Percentiles rank a stretch among this genome's conserved stretches.
phyloP scores from a whole-genome alignment of 2,888 invertebrate genomes.

The Carpatolechia fugitivella region DNA sequence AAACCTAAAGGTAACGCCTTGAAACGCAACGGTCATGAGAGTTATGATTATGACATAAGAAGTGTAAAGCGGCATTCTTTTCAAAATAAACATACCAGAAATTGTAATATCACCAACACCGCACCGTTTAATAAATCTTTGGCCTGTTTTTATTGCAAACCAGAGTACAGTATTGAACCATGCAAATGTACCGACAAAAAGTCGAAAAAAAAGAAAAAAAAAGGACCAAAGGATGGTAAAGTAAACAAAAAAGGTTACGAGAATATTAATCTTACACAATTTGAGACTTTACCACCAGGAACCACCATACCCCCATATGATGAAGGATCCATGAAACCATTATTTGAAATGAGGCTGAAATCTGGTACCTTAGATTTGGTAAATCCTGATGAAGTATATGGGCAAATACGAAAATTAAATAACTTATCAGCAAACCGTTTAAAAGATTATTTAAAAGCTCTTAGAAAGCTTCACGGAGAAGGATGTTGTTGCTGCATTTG shows the following conservation, averaged over 20 bases:
- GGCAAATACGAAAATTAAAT: not conserved
- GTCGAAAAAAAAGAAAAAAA: too few relatives aligned
- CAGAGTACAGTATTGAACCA: too few relatives aligned
- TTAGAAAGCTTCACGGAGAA: slow-evolving; percentile 2
- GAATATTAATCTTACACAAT: not conserved
- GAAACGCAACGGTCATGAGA: too few relatives aligned
- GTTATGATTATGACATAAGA: too few relatives aligned
- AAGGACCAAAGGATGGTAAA: too few relatives aligned
- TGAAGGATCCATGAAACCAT: not conserved
- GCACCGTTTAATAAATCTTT: too few relatives aligned
- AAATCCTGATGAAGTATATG: not conserved
- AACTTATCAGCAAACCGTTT: not conserved
- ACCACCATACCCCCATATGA: not conserved
- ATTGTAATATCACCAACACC: too few relatives aligned
- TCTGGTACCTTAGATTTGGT: slow-evolving; percentile 9
- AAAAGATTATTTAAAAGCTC: not conserved
- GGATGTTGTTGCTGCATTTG: slow-evolving; percentile 1
- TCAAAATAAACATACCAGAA: too few relatives aligned
- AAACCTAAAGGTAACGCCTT: too few relatives aligned
- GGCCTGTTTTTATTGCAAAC: too few relatives aligned
- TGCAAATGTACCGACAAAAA: too few relatives aligned
- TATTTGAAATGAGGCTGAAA: slow-evolving; percentile 11
- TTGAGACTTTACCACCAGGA: not conserved
- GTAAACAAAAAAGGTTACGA: not conserved
- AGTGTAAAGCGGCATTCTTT: too few relatives aligned